Evolutionary conservation across 2,888 invertebrate species (phyloP), one percentile per base, ranked within the genome.

Genomic region (Callinectes sapidus): DNA sequence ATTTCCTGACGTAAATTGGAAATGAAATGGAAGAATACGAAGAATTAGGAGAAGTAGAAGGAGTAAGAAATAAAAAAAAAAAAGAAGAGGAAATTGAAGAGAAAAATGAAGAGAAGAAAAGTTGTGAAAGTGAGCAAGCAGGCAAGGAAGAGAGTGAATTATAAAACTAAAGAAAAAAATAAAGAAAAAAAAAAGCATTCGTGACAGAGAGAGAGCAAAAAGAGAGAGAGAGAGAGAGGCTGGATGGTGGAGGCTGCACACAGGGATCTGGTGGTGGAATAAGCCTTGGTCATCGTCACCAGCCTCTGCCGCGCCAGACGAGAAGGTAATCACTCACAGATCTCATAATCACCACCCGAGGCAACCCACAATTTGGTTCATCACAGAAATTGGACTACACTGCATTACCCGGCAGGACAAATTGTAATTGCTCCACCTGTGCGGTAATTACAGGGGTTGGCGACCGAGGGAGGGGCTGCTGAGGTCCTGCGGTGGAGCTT

Each of bases 371-470:
- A 42, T 90, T 90, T 90, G 28, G 32, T 48, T 77, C 77, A 90
- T 90, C 48, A 90, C 28, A 71, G 48, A 90, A 90, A 90, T 90
- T 90, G 90, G 77, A 48, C 35, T 81, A 90, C 81, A 48, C 48
- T 81, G 90, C 90, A 81, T 90, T 81, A 90, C 81, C 81, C 16
- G 77, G 32, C 90, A 81, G 90, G 90, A 90, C 90, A 90, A 90
- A 90, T 90, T 90, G 90, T 90, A 90, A 90, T 90, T 66, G 81
- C 42, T 54, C 48, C 81, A 48, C 42, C 42, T 90, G 48, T 81
- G 42, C 28, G 77, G 81, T 90, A 90, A 90, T 90, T 77, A 90
- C 81, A 28, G 90, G 89, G 81, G 35, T 81, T 81, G 81, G 81
- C 35, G 81, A 35, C 81, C 32, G 81, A 2, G 35, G 32, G 35